A percentile compares a stretch with the other conserved stretches of the same genome.
phyloP scores from a whole-genome alignment of 2,888 invertebrate genomes.

The Sinhomidia bicolor region DNA sequence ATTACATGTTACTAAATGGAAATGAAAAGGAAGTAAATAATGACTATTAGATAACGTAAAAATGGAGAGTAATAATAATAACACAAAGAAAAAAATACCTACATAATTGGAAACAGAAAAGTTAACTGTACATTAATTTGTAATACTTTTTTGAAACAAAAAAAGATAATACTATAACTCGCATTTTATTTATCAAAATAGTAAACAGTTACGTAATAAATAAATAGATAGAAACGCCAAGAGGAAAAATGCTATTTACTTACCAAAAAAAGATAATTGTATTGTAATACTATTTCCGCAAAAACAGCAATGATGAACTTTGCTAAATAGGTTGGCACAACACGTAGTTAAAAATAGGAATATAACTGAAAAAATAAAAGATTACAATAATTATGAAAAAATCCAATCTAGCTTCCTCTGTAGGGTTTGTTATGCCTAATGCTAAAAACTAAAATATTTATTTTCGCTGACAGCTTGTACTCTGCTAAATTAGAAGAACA shows the following conservation, averaged over 20 bases:
- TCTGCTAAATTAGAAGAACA: too few relatives aligned
- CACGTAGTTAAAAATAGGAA: too few relatives aligned
- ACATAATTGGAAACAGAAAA: background rate
- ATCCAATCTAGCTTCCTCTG: too few relatives aligned
- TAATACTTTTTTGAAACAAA: background rate
- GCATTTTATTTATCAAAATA: background rate
- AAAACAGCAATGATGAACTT: too few relatives aligned
- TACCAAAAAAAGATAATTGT: background rate
- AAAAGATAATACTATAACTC: background rate
- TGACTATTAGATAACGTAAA: background rate
- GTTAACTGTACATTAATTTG: slow-evolving; percentile 4
- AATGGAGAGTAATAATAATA: background rate
- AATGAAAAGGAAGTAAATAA: background rate
- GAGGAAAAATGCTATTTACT: background rate
- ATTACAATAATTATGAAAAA: too few relatives aligned
- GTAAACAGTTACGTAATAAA: too few relatives aligned
- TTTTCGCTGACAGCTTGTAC: too few relatives aligned
- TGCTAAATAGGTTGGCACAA: background rate
- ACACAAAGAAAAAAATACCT: too few relatives aligned
- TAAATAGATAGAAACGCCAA: too few relatives aligned
- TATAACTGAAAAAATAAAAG: too few relatives aligned
- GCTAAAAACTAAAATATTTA: too few relatives aligned
- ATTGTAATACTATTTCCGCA: background rate
- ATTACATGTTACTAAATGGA: background rate
- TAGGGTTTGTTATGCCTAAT: too few relatives aligned